These are phyloP conservation scores for Zosterops pallidus DNA, from an alignment of 2,113 vertebrate species.

Conservation along the genomic window DNA sequence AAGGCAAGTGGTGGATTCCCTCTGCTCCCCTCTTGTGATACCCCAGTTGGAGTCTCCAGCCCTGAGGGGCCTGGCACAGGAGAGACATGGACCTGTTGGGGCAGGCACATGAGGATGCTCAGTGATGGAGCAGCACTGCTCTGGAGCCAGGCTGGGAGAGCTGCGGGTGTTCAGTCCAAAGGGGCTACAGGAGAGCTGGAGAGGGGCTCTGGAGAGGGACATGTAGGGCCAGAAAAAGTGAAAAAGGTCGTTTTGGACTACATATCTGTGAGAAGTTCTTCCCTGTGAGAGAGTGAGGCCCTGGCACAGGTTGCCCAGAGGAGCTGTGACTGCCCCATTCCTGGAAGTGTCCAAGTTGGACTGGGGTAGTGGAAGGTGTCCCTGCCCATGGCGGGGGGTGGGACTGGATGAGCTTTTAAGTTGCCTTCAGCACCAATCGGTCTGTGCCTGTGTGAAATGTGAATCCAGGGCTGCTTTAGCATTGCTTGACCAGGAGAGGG, in stretches of 20 bases:
- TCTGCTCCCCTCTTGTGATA: background rate
- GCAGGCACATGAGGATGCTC: background rate
- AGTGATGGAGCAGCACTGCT: background rate
- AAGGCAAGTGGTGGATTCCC: too few relatives aligned
- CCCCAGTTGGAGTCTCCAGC: background rate
- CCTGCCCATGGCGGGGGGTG: background rate
- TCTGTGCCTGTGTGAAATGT: accelerated
- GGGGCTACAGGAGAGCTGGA: background rate
- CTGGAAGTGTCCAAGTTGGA: background rate
- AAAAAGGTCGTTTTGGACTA: accelerated
- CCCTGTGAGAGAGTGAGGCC: background rate
- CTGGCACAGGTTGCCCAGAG: background rate
- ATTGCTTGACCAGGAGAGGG: conserved; percentile 61
- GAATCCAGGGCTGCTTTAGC: background rate
- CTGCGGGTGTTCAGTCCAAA: background rate
- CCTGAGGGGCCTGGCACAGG: accelerated
- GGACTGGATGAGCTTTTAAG: background rate
- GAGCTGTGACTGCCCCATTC: background rate
- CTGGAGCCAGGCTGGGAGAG: background rate
- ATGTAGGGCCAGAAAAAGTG: background rate
- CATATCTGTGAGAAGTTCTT: accelerated
- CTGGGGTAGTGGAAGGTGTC: too few relatives aligned
- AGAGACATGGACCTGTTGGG: background rate
- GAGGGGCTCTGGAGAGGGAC: background rate
- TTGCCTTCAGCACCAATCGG: too few relatives aligned